A percentile compares a stretch with the other conserved stretches of the same genome.
Conservation (phyloP, 2,797 vertebrate genomes). For the Rhinichthys osculus region DNA sequence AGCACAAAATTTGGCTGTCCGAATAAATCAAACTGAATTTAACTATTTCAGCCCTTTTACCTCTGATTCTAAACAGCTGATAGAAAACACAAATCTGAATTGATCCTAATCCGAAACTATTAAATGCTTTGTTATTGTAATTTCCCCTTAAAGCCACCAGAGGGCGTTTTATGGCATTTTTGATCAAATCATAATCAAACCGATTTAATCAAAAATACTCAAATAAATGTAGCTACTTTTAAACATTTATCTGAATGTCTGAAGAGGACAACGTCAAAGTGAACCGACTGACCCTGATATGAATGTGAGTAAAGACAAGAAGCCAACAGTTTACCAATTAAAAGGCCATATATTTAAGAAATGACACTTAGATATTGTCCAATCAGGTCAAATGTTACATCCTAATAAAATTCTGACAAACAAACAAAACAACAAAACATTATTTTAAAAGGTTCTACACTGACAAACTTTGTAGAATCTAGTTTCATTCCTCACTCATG, state of each 20-base stretch:
- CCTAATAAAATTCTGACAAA: constrained; percentile 16
- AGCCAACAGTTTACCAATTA: not conserved
- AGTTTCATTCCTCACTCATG: not conserved
- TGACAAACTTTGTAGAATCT: not conserved
- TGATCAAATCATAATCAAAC: not conserved
- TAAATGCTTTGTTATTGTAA: not conserved
- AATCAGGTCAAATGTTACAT: not conserved
- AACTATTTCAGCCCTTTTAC: not conserved
- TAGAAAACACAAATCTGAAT: not conserved
- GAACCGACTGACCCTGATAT: not conserved
- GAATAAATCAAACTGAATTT: not conserved
- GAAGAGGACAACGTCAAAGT: not conserved
- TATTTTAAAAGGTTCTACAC: not conserved
- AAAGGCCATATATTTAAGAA: constrained; percentile 26
- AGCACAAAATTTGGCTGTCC: not conserved
- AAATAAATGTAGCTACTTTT: not conserved
- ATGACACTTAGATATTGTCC: not conserved
- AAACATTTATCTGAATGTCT: not conserved
- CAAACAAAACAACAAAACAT: not conserved
- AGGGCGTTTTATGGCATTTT: not conserved
- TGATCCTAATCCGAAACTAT: not conserved
- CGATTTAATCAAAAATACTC: too few species aligned
- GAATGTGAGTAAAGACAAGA: not conserved
- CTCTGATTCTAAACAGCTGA: too few species aligned
- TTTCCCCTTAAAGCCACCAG: not conserved